Conservation (phyloP, 2,888 invertebrate genomes). For the Synanthedon tipuliformis region DNA sequence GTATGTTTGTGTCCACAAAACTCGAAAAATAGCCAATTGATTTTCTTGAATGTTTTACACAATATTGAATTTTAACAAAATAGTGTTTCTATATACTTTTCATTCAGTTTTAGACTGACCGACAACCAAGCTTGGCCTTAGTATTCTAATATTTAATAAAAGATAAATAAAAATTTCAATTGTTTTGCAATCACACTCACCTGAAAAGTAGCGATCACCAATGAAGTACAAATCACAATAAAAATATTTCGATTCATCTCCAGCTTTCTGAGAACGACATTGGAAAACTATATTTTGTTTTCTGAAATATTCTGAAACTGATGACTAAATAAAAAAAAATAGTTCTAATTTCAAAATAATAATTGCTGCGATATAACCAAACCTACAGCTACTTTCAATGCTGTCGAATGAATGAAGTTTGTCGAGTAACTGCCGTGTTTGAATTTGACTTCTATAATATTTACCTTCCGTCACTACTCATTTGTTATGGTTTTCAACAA, state of each 20-base stretch:
- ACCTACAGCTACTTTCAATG: conserved; percentile 7
- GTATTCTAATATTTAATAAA: too few species aligned
- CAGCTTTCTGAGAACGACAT: conserved; percentile 16
- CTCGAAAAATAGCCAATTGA: too few species aligned
- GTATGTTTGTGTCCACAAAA: too few species aligned
- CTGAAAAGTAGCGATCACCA: conserved; percentile 42
- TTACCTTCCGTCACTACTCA: conserved; percentile 16
- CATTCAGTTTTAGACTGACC: too few species aligned
- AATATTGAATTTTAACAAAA: too few species aligned
- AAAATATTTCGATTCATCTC: conserved; percentile 48
- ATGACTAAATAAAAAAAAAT: not conserved
- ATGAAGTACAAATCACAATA: conserved; percentile 31
- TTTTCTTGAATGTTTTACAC: too few species aligned
- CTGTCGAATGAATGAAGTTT: conserved; percentile 20
- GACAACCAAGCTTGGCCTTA: too few species aligned
- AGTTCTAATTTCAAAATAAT: conserved; percentile 1
- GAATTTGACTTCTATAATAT: conserved; percentile 30
- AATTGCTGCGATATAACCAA: not conserved
- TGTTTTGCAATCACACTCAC: conserved; percentile 20
- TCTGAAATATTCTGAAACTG: too few species aligned
- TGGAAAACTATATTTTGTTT: too few species aligned
- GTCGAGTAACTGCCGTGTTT: conserved; percentile 23
- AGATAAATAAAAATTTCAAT: too few species aligned
- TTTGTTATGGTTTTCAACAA: conserved; percentile 40
- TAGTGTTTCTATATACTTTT: too few species aligned